These are phyloP conservation scores for Stenolophus ochropezus DNA, from an alignment of 2,888 invertebrate genomes.

Conservation along the genomic window DNA sequence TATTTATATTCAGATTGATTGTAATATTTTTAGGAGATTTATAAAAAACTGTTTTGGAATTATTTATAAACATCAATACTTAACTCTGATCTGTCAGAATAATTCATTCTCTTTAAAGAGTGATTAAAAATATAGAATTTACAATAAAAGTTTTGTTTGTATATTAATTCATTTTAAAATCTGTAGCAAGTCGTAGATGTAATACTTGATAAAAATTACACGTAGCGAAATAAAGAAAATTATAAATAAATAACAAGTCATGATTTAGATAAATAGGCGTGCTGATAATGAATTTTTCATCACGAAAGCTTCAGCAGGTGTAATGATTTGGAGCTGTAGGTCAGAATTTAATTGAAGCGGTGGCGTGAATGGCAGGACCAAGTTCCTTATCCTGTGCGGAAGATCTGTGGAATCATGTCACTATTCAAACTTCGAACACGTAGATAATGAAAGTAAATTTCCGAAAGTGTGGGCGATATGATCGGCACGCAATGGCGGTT, in stretches of 20 bases:
- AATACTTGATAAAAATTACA: background rate
- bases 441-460: constrained; percentile 34
- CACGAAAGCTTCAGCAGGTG: background rate
- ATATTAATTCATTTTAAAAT: too few relatives aligned
- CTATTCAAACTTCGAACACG: constrained; percentile 41
- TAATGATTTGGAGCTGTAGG: constrained; percentile 1
- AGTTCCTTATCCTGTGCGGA: background rate
- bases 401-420: constrained; percentile 27
- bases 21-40: too few relatives aligned
- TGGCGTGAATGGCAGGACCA: background rate
- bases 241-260: background rate
- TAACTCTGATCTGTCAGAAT: too few relatives aligned
- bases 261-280: background rate
- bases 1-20: too few relatives aligned
- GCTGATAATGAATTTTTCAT: constrained; percentile 5
- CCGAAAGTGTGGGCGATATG: constrained; percentile 23
- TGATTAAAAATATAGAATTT: too few relatives aligned
- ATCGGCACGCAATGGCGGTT: constrained; percentile 29
- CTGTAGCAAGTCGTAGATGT: too few relatives aligned
- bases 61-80: too few relatives aligned
- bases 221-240: background rate
- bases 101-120: too few relatives aligned
- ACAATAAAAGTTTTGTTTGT: too few relatives aligned
- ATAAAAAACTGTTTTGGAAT: too few relatives aligned
- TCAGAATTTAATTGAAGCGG: background rate